Percentiles rank a stretch among this genome's conserved stretches.
Evolutionary conservation across 2,797 vertebrate genomes (phyloP).

Genomic region (Poecilia velifera): DNA sequence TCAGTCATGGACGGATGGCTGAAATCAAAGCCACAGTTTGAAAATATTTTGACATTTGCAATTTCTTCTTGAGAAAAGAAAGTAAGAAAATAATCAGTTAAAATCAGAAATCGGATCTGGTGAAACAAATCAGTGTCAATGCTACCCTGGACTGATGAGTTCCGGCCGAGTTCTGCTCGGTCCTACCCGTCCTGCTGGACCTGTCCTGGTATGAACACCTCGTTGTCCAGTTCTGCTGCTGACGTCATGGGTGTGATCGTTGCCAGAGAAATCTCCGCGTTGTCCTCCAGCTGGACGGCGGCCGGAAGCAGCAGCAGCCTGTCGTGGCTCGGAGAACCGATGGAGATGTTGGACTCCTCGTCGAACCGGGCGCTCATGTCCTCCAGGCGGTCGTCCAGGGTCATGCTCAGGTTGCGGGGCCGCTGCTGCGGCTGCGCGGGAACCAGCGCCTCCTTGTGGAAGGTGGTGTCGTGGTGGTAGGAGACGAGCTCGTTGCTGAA

Average conservation of each 20-base stretch:
- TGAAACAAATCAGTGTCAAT: neutral
- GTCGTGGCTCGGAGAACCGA: constrained; percentile 34
- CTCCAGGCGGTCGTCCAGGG: constrained; percentile 46
- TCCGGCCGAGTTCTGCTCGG: neutral
- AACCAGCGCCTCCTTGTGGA: constrained; percentile 75
- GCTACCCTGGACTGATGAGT: neutral
- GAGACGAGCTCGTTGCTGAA: constrained; percentile 85
- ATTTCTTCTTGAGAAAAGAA: too few species aligned
- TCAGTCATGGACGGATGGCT: too few species aligned
- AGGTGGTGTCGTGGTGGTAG: constrained; percentile 78
- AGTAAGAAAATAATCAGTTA: too few species aligned
- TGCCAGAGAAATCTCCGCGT: constrained; percentile 66
- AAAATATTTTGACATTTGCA: too few species aligned
- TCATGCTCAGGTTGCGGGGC: neutral
- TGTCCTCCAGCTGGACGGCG: constrained; percentile 66
- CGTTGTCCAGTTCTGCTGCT: constrained; percentile 30
- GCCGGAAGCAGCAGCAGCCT: constrained; percentile 62
- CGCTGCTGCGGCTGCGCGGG: constrained; percentile 45
- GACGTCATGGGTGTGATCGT: constrained; percentile 73
- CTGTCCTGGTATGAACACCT: constrained; percentile 68
- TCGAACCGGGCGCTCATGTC: constrained; percentile 57
- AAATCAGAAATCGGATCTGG: too few species aligned
- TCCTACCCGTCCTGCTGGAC: constrained; percentile 44
- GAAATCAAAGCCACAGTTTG: too few species aligned
- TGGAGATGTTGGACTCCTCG: constrained; percentile 64